Evolutionary conservation across 2,888 invertebrate genomes (phyloP).

Genomic region (Scaptodrosophila latifasciaeformis): DNA sequence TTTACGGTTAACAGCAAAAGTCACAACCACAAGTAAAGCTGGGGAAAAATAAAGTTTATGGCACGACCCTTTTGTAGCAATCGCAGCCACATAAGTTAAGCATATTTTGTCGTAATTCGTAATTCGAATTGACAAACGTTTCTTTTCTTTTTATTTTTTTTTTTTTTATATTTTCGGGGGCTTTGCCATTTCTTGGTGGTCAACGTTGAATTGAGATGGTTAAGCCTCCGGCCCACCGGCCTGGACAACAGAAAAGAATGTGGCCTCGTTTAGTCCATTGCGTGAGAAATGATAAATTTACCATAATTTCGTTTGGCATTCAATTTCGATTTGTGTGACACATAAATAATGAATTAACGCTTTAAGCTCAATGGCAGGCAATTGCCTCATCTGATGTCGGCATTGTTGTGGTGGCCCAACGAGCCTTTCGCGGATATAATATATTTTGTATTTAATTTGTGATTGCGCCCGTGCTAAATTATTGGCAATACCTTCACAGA

Average conservation of each 20-base stretch:
- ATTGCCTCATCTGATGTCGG: not conserved
- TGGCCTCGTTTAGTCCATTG: slow-evolving; percentile 31
- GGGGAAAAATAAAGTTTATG: slow-evolving; percentile 60
- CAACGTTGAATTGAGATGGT: not conserved
- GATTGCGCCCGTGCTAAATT: too few relatives aligned
- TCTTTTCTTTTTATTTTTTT: too few relatives aligned
- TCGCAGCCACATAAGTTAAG: slow-evolving; percentile 57
- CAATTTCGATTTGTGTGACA: slow-evolving; percentile 75
- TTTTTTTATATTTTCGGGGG: slow-evolving; percentile 12
- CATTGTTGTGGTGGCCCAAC: not conserved
- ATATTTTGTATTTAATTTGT: too few relatives aligned
- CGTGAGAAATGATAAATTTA: slow-evolving; percentile 74
- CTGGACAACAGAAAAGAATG: slow-evolving; percentile 14
- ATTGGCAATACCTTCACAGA: too few relatives aligned
- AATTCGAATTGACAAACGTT: slow-evolving; percentile 71
- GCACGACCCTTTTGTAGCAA: slow-evolving; percentile 44
- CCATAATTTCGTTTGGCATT: slow-evolving; percentile 75
- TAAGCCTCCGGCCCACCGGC: slow-evolving; percentile 11
- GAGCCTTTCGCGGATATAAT: too few relatives aligned
- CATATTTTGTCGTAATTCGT: slow-evolving; percentile 69
- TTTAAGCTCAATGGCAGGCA: slow-evolving; percentile 68
- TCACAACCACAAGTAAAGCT: slow-evolving; percentile 41
- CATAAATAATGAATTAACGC: slow-evolving; percentile 76
- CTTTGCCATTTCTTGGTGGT: slow-evolving; percentile 22
- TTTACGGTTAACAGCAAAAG: slow-evolving; percentile 50